phyloP scores from a whole-genome alignment of 2,888 invertebrate genomes.

The Ceraclea dissimilis region DNA sequence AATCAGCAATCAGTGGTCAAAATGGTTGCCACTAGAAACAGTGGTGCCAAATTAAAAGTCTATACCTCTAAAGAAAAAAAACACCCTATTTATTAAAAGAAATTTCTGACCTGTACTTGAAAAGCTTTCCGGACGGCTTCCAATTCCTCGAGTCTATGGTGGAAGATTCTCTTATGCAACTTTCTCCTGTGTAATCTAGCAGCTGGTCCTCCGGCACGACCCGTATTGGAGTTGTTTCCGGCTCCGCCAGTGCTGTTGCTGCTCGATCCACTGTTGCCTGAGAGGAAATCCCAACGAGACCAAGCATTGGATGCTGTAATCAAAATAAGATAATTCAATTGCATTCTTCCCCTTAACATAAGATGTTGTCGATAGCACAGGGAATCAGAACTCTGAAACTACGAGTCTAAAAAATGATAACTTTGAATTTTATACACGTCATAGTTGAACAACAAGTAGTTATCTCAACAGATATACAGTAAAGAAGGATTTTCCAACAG shows the following conservation, averaged over 20 bases:
- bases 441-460: too few species aligned
- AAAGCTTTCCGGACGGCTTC: constrained; percentile 58
- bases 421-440: too few species aligned
- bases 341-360: too few species aligned
- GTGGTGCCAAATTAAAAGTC: too few species aligned
- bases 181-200: constrained; percentile 55
- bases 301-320: constrained; percentile 33
- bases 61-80: too few species aligned
- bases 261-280: constrained; percentile 46
- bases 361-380: too few species aligned
- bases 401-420: neutral
- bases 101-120: constrained; percentile 38
- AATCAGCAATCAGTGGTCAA: too few species aligned
- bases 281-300: constrained; percentile 84
- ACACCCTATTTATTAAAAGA: too few species aligned
- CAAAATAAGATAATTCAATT: constrained; percentile 1
- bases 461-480: too few species aligned
- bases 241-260: constrained; percentile 12
- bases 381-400: too few species aligned
- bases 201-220: constrained; percentile 21
- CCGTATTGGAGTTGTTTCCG: constrained; percentile 30
- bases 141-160: constrained; percentile 59
- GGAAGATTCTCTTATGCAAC: constrained; percentile 64
- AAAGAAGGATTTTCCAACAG: too few species aligned
- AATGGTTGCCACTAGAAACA: too few species aligned